Percentiles rank a stretch among this genome's conserved stretches.
Evolutionary conservation across 2,113 vertebrate genomes (phyloP).

Genomic region (Terrapene triunguis): DNA sequence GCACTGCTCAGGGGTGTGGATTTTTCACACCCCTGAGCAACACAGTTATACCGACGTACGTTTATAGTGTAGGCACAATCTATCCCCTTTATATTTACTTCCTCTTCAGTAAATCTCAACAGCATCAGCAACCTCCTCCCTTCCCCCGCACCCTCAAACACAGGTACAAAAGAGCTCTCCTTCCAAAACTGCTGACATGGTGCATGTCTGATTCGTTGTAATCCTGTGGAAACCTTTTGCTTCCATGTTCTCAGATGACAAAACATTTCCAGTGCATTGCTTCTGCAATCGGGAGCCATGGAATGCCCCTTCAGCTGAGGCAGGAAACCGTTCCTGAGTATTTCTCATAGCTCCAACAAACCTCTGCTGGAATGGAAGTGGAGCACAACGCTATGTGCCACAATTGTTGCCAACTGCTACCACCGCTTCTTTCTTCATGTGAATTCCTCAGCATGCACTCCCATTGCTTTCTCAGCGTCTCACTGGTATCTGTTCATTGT

Average conservation of each 20-base stretch:
- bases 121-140: not conserved
- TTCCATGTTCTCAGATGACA: not conserved
- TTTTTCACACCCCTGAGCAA: not conserved
- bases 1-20: not conserved
- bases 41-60: not conserved
- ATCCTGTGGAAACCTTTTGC: not conserved
- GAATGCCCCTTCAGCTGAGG: too few relatives aligned
- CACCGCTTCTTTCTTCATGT: not conserved
- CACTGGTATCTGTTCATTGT: not conserved
- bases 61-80: not conserved
- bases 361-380: not conserved
- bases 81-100: not conserved
- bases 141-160: not conserved
- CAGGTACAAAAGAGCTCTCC: not conserved
- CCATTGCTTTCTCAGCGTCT: not conserved
- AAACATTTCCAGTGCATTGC: slow-evolving; percentile 3
- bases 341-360: not conserved
- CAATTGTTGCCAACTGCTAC: not conserved
- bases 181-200: not conserved
- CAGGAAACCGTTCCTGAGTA: not conserved
- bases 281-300: not conserved
- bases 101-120: not conserved
- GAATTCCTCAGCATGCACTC: not conserved
- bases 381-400: not conserved
- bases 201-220: not conserved